Evolutionary conservation across 2,797 vertebrate species (phyloP), one percentile per base, ranked within the genome.

Genomic region (Lycodopsis pacificus): DNA sequence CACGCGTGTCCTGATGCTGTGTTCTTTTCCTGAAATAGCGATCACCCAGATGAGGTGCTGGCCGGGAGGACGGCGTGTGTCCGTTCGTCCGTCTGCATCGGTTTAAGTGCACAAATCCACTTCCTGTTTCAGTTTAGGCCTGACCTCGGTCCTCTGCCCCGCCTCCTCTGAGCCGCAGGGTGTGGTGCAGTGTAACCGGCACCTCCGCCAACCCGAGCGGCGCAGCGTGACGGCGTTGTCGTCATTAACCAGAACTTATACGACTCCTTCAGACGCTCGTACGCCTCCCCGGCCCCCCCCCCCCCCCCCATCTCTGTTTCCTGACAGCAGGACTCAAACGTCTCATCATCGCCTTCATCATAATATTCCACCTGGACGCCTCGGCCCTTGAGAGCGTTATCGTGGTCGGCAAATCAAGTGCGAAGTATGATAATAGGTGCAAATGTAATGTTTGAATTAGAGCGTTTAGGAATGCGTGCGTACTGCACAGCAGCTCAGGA

Each of bases 1-100:
- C 17, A 85, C 73, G 77, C 86, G 82, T 85, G 89, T 92, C 87
- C 91, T 88, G 76, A 88, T 86, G 88, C 82, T 89, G 76, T 85
- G 85, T 85, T 89, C 89, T 81, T 46, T 85, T 92, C 91, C 92
- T 90, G 78, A 93, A 93, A 93, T 93, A 93, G 89, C 86, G 56
- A 74, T 91, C 88, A 88, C 86, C 87, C 86, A 84, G 82, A 91
- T 91, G 91, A 91, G 92, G 86, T 89, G 83, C 79, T 79, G 76
- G 82, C 86, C 86, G 30, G 73, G 79, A 88, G 80, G 84, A 90
- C 80, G 72, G 80, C 76, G 68, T 76, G 68, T 72, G 65, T 86
- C 70, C 75, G 77, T 74, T 42, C 85, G 73, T 65, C 62, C 76
- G 71, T 77, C 62, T 81, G 63, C 71, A 59, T 81, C 48, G 76